These are phyloP conservation scores for Mnemiopsis leidyi DNA, from an alignment of 37 sponge, comb jelly and placozoan species.

Conservation along the genomic window DNA sequence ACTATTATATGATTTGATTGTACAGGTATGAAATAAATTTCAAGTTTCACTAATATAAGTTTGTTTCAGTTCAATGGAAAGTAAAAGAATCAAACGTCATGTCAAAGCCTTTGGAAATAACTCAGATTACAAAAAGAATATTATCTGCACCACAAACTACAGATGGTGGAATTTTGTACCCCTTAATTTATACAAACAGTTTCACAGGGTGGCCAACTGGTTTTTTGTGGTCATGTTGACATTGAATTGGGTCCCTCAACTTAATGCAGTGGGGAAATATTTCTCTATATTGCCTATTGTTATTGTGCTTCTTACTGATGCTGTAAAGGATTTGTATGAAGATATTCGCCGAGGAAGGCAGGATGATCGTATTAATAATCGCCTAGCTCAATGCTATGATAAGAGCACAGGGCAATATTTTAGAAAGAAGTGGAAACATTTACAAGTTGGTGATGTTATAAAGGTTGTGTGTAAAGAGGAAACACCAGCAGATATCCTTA, in stretches of 20 bases:
- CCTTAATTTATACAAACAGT: conserved; percentile 87
- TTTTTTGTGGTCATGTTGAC: conserved; percentile 76
- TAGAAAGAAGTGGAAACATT: conserved; percentile 23
- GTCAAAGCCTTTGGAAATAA: conserved; percentile 17
- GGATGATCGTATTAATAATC: conserved; percentile 73
- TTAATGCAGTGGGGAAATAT: conserved; percentile 74
- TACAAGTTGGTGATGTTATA: conserved; percentile 80
- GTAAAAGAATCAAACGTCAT: neutral
- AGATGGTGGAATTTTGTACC: conserved; percentile 79
- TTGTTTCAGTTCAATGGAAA: neutral
- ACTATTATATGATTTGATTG: no score
- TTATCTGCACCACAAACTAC: conserved; percentile 68
- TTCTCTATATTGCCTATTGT: conserved; percentile 73
- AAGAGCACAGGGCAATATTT: conserved; percentile 61
- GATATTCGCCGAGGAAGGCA: conserved; percentile 74
- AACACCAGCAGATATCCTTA: conserved; percentile 80
- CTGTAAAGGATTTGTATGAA: conserved; percentile 80
- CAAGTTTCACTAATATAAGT: no score
- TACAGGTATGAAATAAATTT: no score
- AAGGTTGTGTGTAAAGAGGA: conserved; percentile 72
- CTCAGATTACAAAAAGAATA: neutral
- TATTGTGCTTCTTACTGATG: conserved; percentile 74
- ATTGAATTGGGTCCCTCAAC: conserved; percentile 76
- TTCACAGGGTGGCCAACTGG: conserved; percentile 79
- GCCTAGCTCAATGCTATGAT: conserved; percentile 67